Conservation (phyloP, 2,113 vertebrate species). For the Garra rufa region DNA sequence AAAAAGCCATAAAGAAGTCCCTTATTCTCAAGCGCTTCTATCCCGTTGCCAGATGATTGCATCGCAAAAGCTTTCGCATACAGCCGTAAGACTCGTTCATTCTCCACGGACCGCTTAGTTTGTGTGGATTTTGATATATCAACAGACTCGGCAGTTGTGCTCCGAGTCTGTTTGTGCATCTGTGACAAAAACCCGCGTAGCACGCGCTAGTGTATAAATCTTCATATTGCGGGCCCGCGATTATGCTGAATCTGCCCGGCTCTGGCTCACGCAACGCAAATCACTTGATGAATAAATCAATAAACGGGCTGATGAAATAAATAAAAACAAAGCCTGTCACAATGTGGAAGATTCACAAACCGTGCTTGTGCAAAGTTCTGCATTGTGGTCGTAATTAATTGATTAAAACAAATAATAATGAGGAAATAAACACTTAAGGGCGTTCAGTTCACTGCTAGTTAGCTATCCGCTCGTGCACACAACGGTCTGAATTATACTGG, state of each 20-base stretch:
- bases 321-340: conserved; percentile 23
- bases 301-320: conserved; percentile 25
- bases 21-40: conserved; percentile 10
- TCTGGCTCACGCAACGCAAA: neutral
- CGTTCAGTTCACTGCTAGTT: neutral
- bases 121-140: conserved; percentile 37
- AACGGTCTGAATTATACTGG: conserved; percentile 30
- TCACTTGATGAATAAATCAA: conserved; percentile 40
- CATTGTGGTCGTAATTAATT: neutral
- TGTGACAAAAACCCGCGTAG: neutral
- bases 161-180: conserved; percentile 29
- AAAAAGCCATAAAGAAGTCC: neutral
- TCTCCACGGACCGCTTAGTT: conserved; percentile 17
- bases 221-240: neutral
- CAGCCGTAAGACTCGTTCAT: conserved; percentile 2
- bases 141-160: conserved; percentile 34
- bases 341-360: conserved; percentile 16
- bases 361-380: neutral
- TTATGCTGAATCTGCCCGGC: conserved; percentile 21
- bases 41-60: conserved; percentile 34
- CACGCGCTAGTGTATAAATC: conserved; percentile 3
- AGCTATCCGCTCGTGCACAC: neutral
- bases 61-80: conserved; percentile 27
- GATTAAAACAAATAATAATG: conserved; percentile 23
- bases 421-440: conserved; percentile 23